Conservation (phyloP, 2,113 vertebrate species). For the Thunnus thynnus region DNA sequence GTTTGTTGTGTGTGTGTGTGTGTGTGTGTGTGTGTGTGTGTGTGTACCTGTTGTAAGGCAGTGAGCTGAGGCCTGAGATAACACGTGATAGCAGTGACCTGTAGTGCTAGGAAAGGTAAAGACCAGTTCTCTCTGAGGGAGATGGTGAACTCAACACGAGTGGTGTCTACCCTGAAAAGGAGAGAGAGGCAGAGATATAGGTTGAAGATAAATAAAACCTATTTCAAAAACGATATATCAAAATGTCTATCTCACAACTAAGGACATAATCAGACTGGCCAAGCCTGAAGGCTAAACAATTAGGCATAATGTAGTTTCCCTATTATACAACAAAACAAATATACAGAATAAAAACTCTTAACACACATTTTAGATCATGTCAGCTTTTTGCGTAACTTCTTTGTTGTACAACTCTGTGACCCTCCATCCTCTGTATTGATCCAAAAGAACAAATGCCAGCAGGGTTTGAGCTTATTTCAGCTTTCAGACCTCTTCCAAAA, state of each 20-base stretch:
- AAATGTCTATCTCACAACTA: background rate
- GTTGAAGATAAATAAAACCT: too few relatives aligned
- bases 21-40: background rate
- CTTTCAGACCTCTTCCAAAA: constrained; percentile 9
- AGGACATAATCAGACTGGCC: too few relatives aligned
- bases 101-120: constrained; percentile 94
- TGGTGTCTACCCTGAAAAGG: constrained; percentile 92
- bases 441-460: constrained; percentile 7
- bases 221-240: background rate
- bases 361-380: background rate
- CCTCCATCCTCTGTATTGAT: constrained; percentile 25
- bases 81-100: constrained; percentile 92
- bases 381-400: background rate
- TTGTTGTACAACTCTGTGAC: constrained; percentile 12
- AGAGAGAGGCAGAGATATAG: background rate
- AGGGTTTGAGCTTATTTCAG: constrained; percentile 20
- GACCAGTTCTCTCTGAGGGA: constrained; percentile 99
- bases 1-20: constrained; percentile 12
- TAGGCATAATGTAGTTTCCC: background rate
- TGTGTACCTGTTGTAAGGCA: constrained; percentile 87
- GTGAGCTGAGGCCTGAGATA: constrained; percentile 89
- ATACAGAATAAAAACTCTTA: too few relatives aligned
- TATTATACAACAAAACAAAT: background rate
- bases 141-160: constrained; percentile 97
- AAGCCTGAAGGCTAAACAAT: background rate